Evolutionary conservation across 2,888 invertebrate species (phyloP).

Genomic region (Dermolepida albohirtum): DNA sequence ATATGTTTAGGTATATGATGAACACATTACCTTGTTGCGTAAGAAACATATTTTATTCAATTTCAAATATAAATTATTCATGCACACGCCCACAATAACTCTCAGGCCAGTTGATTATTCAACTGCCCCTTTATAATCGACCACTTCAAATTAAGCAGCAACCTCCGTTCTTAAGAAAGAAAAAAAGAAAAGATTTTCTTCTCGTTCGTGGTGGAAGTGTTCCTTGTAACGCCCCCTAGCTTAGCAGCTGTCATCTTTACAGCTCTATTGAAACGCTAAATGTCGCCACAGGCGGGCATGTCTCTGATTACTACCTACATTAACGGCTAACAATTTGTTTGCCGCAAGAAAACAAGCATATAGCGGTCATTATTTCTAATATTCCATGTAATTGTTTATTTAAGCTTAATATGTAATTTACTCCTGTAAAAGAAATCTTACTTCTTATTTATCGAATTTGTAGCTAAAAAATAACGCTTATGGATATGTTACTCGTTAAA

Average conservation of each 20-base stretch:
- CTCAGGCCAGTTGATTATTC: constrained; percentile 46
- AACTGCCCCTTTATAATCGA: constrained; percentile 43
- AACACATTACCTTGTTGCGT: constrained; percentile 72
- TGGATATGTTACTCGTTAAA: not conserved
- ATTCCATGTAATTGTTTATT: constrained; percentile 51
- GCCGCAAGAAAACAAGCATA: constrained; percentile 54
- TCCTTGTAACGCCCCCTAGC: constrained; percentile 47
- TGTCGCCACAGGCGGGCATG: constrained; percentile 56
- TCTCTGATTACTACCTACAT: constrained; percentile 53
- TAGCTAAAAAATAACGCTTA: constrained; percentile 4
- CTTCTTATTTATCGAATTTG: constrained; percentile 37
- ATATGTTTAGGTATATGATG: constrained; percentile 15
- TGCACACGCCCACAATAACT: constrained; percentile 48
- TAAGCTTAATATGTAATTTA: constrained; percentile 41
- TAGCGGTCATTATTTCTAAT: constrained; percentile 56
- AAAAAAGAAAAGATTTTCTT: constrained; percentile 43
- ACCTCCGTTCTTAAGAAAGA: constrained; percentile 32
- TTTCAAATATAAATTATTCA: constrained; percentile 52
- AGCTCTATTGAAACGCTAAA: constrained; percentile 52
- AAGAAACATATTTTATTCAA: constrained; percentile 51
- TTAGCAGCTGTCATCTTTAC: constrained; percentile 50
- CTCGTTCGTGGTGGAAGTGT: constrained; percentile 45
- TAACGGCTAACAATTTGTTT: constrained; percentile 54
- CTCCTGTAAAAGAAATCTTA: constrained; percentile 30
- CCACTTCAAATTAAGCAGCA: constrained; percentile 43